A percentile compares a stretch with the other conserved stretches of the same genome.
phyloP scores from a whole-genome alignment of 2,888 invertebrate genomes.

The Eupsilia transversa region DNA sequence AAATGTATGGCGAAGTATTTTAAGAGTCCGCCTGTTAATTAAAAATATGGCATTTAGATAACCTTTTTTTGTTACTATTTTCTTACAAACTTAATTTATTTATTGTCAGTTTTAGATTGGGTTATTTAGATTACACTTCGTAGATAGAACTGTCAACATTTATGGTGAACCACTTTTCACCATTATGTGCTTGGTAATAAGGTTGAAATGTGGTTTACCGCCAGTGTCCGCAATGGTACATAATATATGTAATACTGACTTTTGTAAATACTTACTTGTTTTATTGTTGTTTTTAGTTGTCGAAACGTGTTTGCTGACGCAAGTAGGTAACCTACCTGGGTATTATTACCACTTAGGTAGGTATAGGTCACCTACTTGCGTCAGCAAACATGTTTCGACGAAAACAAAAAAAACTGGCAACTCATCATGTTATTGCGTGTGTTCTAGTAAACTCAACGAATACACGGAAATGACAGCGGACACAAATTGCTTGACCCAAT shows the following conservation, averaged over 20 bases:
- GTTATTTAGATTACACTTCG: constrained; percentile 21
- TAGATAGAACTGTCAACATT: too few species aligned
- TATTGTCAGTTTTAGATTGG: constrained; percentile 13
- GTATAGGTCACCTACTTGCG: background rate
- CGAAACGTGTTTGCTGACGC: background rate
- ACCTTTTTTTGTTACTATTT: constrained; percentile 13
- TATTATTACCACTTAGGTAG: background rate
- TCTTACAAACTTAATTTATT: constrained; percentile 32
- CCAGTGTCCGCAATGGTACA: too few species aligned
- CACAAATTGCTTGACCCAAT: constrained; percentile 37
- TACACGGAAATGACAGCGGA: background rate
- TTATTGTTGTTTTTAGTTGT: background rate
- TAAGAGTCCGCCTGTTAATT: constrained; percentile 42
- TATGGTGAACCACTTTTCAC: too few species aligned
- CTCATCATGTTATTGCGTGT: background rate
- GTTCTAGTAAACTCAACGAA: background rate
- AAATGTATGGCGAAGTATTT: constrained; percentile 46
- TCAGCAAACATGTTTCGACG: background rate
- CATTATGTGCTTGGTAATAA: too few species aligned
- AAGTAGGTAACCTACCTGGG: background rate
- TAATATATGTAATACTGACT: background rate
- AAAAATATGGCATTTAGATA: constrained; percentile 43
- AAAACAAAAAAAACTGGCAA: background rate
- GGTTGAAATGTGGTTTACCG: too few species aligned
- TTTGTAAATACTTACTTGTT: background rate